Percentiles rank a stretch among this genome's conserved stretches.
Conservation (phyloP, 2,113 vertebrate species). For the Edolisoma coerulescens region DNA sequence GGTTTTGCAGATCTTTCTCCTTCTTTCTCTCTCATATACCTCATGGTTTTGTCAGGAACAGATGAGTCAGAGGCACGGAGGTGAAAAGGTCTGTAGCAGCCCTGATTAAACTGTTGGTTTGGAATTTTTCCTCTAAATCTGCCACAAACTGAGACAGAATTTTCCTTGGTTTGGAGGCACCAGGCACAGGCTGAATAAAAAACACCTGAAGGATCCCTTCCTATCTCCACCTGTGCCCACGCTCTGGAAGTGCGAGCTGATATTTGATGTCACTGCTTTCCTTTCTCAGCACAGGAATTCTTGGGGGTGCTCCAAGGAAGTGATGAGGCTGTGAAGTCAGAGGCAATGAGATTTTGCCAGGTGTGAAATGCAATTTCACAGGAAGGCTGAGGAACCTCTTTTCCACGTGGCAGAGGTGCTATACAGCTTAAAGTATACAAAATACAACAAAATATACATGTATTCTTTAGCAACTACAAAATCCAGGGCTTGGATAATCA, state of each 20-base stretch:
- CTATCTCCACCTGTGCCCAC: not conserved
- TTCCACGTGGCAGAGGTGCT: not conserved
- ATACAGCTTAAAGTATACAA: not conserved
- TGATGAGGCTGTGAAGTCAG: not conserved
- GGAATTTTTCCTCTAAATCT: not conserved
- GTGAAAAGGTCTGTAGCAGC: not conserved
- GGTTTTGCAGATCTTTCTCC: not conserved
- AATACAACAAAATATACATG: not conserved
- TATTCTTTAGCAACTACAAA: not conserved
- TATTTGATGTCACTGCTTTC: not conserved
- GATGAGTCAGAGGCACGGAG: not conserved
- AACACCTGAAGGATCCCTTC: too few relatives aligned
- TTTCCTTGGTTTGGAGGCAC: not conserved
- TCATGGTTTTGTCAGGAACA: not conserved
- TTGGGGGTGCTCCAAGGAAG: not conserved
- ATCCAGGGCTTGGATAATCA: not conserved
- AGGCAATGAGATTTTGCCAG: not conserved
- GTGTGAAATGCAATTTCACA: slow-evolving; percentile 1
- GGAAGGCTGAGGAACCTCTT: not conserved
- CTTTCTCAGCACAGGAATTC: not conserved
- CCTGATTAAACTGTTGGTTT: not conserved
- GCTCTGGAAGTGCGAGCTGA: not conserved
- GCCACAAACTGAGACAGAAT: not conserved
- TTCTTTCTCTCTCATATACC: not conserved
- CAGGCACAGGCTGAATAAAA: not conserved